phyloP scores from a whole-genome alignment of 2,888 invertebrate species.

The Aphodius sticticus region DNA sequence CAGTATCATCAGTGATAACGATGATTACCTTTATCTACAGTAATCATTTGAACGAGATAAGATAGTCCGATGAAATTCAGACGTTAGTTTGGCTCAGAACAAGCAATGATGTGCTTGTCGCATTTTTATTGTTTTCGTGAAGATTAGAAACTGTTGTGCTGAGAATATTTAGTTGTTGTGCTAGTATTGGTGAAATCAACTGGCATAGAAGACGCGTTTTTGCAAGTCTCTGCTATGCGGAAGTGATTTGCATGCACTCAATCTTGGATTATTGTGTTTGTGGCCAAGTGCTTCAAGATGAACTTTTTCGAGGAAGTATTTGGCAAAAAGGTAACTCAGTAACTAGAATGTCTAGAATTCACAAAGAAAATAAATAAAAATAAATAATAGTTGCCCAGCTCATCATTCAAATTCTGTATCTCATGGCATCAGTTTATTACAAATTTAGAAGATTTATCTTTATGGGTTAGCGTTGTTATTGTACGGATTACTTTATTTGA shows the following conservation, averaged over 20 bases:
- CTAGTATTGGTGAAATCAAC: too few species aligned
- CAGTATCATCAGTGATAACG: neutral
- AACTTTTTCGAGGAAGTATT: conserved; percentile 27
- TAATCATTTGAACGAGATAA: neutral
- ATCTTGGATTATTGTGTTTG: neutral
- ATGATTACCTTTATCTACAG: neutral
- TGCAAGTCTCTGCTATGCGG: neutral
- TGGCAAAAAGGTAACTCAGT: conserved; percentile 20
- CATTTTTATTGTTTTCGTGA: neutral
- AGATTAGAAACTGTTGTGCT: too few species aligned
- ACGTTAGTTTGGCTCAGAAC: neutral
- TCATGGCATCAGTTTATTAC: too few species aligned
- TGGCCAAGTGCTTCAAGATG: conserved; percentile 6
- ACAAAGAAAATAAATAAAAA: neutral
- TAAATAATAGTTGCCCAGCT: too few species aligned
- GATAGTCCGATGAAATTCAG: neutral
- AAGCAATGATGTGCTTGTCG: neutral
- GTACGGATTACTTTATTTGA: neutral
- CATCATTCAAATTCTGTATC: too few species aligned
- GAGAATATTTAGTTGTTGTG: too few species aligned
- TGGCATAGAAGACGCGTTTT: too few species aligned
- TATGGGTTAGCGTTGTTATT: neutral
- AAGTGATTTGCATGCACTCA: neutral
- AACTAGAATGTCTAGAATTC: neutral
- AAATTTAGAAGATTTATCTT: neutral